Evolutionary conservation across 2,113 vertebrate species (phyloP), one percentile per base, ranked within the genome.

Genomic region (Osmerus mordax): DNA sequence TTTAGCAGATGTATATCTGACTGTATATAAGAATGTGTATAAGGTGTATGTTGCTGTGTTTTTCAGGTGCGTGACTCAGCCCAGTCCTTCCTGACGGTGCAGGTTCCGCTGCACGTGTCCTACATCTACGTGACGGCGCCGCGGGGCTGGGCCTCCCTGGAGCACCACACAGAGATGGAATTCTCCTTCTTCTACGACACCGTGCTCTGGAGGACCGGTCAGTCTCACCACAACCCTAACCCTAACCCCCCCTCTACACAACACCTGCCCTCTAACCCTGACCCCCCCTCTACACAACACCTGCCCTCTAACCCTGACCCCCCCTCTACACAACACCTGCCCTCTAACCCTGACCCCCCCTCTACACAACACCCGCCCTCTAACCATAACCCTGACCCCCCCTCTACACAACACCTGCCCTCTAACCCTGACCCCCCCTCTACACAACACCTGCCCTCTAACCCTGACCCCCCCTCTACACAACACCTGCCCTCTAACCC

Each of bases 181-280:
- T 98, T 99, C 86, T 98, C 96, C 51, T 99, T 99, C 86, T 99
- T 99, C 91, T 99, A 99, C 0, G 97, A 99, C 76, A 99, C 97
- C 0, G 94, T 99, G 72, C 96, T 99, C 53, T 99, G 97, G 97
- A 97, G 96, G 78, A 99, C 97, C 76, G 97, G 97, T 96, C 84
- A 7, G 65, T 61, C 23, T 61, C 68, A 65, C 23, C 11, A 3
- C 1, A 63, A 1, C 8, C 16, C 4, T 71, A 52, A 67, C 58
- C 41, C 53, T 62, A 47, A 58, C 56, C 3, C 13, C 1, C 32
- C 32, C 32, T 36, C 32, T 36, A 36, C 32, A 36, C 32, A 36
- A 36, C 32, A 28, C 3, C 25, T 3, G 2, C 2, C 25, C 23
- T 23, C 23, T 32, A 32, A 32, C 32, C 32, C 32, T 23, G 23